Evolutionary conservation across 1,140 invertebrate genomes (phyloP).

Genomic region (Listronotus bonariensis): DNA sequence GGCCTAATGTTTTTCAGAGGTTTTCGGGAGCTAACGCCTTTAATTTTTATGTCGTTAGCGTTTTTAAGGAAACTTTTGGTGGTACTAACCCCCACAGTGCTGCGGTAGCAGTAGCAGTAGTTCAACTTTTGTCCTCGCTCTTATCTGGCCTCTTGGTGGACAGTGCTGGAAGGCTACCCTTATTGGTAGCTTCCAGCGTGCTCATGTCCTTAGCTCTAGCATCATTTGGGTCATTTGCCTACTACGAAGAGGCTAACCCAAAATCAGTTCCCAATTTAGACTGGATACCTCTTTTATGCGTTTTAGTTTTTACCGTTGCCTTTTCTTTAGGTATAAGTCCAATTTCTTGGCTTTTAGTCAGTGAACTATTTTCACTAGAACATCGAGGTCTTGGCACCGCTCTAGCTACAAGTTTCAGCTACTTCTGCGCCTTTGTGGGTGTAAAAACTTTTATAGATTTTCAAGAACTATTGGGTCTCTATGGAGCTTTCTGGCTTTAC

Average conservation of each 20-base stretch:
- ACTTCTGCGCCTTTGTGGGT: slow-evolving; percentile 85
- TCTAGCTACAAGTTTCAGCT: slow-evolving; percentile 82
- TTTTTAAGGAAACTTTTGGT: slow-evolving; percentile 77
- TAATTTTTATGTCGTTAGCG: slow-evolving; percentile 80
- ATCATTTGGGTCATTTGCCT: slow-evolving; percentile 79
- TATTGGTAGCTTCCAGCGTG: slow-evolving; percentile 78
- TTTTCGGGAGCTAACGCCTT: slow-evolving; percentile 83
- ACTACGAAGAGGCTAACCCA: slow-evolving; percentile 65
- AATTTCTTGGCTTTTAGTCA: slow-evolving; percentile 85
- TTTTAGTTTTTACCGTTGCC: slow-evolving; percentile 79
- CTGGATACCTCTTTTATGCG: slow-evolving; percentile 82
- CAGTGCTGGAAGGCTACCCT: slow-evolving; percentile 74
- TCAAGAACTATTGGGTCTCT: slow-evolving; percentile 73
- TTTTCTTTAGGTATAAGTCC: slow-evolving; percentile 89
- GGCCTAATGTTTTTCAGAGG: slow-evolving; percentile 84
- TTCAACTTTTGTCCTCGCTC: slow-evolving; percentile 77
- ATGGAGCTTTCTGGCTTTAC: slow-evolving; percentile 89
- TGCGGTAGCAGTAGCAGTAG: slow-evolving; percentile 77
- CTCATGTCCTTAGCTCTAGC: slow-evolving; percentile 81
- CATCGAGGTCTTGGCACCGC: slow-evolving; percentile 84
- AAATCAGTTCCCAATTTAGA: slow-evolving; percentile 60
- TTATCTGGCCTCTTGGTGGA: slow-evolving; percentile 80
- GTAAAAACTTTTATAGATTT: slow-evolving; percentile 88
- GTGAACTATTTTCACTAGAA: slow-evolving; percentile 85
- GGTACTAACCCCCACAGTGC: slow-evolving; percentile 81